phyloP scores from a whole-genome alignment of 2,888 invertebrate species.

The Hydrotaea diabolus region DNA sequence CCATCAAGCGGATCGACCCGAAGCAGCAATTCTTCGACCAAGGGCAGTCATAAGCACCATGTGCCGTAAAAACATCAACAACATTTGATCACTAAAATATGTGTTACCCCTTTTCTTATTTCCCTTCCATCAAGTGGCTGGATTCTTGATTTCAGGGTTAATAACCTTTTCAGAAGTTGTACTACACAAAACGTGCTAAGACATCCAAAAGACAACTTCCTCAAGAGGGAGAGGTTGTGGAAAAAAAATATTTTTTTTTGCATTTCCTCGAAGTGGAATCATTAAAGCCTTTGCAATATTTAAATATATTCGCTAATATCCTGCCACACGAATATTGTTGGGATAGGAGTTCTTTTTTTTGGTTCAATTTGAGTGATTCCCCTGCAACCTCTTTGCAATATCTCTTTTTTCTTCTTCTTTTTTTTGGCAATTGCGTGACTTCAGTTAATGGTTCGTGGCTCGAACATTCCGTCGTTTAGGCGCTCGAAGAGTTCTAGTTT shows the following conservation, averaged over 20 bases:
- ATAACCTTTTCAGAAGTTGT: neutral
- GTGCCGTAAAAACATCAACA: too few relatives aligned
- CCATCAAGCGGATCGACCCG: too few relatives aligned
- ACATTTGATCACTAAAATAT: too few relatives aligned
- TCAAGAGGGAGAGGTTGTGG: neutral
- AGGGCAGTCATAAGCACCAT: too few relatives aligned
- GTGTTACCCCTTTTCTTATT: too few relatives aligned
- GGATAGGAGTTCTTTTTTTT: neutral
- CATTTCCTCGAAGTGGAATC: neutral
- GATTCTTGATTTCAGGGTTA: slow-evolving; percentile 24
- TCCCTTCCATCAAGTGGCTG: too few relatives aligned
- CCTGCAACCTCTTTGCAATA: neutral
- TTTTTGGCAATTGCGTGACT: slow-evolving; percentile 65
- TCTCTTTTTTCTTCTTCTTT: neutral
- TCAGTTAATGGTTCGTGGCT: neutral
- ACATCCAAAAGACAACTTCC: slow-evolving; percentile 16
- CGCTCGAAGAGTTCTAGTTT: slow-evolving; percentile 44
- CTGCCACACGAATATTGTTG: neutral
- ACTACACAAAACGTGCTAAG: neutral
- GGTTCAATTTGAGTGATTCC: neutral
- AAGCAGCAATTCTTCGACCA: too few relatives aligned
- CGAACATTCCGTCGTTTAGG: neutral
- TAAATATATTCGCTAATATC: neutral
- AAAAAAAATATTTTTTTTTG: neutral
- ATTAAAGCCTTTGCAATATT: neutral